Evolutionary conservation across 2,888 invertebrate genomes (phyloP), one percentile per base, ranked within the genome.

Genomic region (Prosopocoilus inquinatus): DNA sequence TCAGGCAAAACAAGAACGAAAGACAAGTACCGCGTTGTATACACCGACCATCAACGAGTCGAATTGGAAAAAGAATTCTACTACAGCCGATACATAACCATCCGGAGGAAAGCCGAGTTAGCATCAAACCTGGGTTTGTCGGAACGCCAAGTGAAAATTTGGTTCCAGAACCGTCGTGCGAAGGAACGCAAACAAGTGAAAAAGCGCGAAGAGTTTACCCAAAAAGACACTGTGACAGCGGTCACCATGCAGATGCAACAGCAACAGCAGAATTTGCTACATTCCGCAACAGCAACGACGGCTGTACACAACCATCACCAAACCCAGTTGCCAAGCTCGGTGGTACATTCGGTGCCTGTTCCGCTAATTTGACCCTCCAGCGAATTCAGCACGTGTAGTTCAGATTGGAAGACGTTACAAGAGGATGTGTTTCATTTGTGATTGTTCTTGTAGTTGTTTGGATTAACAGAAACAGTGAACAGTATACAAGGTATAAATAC

Each of bases 21-120:
- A 81, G 98, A 99, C 81, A 99, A 98, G 81, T 99, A 99, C 81
- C 86, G 99, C 35, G 97, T 97, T 48, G 99, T 99, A 47, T 99
- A 99, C 81, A 94, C 92, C 43, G 98, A 99, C 72, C 91, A 91
- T 69, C 98, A 99, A 80, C 85, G 98, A 11, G 81, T 98, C 56
- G 75, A 76, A 60, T 63, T 77, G 8, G 76, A 77, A 60, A 77
- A 76, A 55, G 77, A 77, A 58, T 77, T 76, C 61, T 76, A 76
- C 78, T 94, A 90, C 78, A 93, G 89, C 66, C 84, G 92, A 51
- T 97, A 97, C 80, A 96, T 98, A 73, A 96, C 96, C 48, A 95
- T 96, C 65, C 84, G 94, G 41, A 85, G 96, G 60, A 98, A 98
- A 79, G 88, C 94, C 0, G 96, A 96, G 72, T 82, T 97, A 51